Conservation (phyloP, 2,888 invertebrate species). For the Plusia festucae region DNA sequence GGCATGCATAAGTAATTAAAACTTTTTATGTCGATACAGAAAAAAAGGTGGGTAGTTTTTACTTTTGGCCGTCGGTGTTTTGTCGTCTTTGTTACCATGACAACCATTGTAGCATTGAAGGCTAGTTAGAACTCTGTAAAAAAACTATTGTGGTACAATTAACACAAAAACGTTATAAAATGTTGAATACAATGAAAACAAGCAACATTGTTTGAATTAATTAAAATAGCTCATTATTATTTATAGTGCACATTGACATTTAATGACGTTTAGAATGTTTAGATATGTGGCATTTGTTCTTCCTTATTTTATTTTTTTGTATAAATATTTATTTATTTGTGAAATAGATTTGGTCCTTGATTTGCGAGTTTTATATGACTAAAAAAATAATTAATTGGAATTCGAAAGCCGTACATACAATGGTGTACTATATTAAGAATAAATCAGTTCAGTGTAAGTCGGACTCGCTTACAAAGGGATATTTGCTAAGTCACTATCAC, state of each 20-base stretch:
- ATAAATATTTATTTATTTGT: not conserved
- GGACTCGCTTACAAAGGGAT: too few relatives aligned
- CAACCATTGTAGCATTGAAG: not conserved
- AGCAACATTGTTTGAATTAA: slow-evolving; percentile 21
- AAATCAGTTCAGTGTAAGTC: too few relatives aligned
- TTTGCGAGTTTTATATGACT: too few relatives aligned
- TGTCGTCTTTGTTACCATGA: not conserved
- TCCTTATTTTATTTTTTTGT: not conserved
- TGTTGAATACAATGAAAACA: not conserved
- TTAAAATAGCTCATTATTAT: slow-evolving; percentile 25
- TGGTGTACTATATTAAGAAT: too few relatives aligned
- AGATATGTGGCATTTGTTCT: not conserved
- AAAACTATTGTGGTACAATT: not conserved
- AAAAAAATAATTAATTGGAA: too few relatives aligned
- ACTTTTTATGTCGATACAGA: not conserved
- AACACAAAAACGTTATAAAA: not conserved
- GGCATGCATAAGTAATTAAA: not conserved
- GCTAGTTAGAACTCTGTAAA: not conserved
- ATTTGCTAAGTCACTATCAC: too few relatives aligned
- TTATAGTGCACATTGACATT: slow-evolving; percentile 1
- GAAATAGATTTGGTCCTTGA: too few relatives aligned
- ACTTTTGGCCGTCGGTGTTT: too few relatives aligned
- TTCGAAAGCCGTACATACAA: too few relatives aligned
- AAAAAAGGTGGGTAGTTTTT: not conserved
- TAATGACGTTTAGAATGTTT: slow-evolving; percentile 3